Conservation (phyloP, 2,113 vertebrate genomes). For the Cettia cetti region DNA sequence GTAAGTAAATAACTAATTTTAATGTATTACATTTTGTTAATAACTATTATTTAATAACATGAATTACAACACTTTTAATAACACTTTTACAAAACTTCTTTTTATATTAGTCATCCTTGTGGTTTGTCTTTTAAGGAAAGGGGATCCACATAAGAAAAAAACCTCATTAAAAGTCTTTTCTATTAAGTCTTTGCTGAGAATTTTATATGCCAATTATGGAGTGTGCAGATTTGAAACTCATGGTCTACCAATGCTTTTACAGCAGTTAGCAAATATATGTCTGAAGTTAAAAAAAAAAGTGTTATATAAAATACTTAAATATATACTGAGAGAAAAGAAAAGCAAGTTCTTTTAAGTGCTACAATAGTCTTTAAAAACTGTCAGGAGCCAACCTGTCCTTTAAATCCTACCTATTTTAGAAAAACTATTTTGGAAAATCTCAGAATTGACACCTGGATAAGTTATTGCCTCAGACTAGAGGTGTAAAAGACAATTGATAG, state of each 20-base stretch:
- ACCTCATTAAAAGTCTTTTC: neutral
- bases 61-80: too few relatives aligned
- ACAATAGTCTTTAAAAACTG: slow-evolving; percentile 4
- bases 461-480: slow-evolving; percentile 1
- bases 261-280: neutral
- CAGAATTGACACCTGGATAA: neutral
- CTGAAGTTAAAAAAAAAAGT: neutral
- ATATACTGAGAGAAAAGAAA: neutral
- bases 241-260: neutral
- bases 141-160: neutral
- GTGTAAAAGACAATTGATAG: slow-evolving; percentile 21
- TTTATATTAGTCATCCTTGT: neutral
- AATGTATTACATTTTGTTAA: neutral
- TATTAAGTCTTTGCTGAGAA: neutral
- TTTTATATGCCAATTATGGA: neutral
- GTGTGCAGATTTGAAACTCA: neutral
- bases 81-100: neutral
- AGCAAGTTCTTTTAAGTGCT: neutral
- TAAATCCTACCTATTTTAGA: slow-evolving; percentile 19
- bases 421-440: slow-evolving; percentile 27
- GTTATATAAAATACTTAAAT: slow-evolving; percentile 12
- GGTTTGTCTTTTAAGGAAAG: neutral
- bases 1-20: neutral
- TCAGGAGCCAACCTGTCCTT: neutral
- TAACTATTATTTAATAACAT: neutral